phyloP scores from a whole-genome alignment of 2,888 invertebrate species.

The Agriopis aurantiaria region DNA sequence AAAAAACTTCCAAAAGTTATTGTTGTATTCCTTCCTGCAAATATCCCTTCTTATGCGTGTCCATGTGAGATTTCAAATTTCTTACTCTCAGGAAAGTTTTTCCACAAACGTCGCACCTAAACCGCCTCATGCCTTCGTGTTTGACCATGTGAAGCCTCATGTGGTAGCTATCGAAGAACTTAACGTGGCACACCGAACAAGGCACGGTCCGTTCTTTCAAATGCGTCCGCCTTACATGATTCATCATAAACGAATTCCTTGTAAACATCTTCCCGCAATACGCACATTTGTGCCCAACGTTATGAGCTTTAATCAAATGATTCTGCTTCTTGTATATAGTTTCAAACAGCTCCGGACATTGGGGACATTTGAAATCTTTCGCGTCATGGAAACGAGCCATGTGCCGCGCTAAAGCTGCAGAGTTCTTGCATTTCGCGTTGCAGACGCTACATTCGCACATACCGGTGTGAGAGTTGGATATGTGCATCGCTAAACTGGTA shows the following conservation, averaged over 20 bases:
- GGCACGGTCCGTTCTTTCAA: constrained; percentile 78
- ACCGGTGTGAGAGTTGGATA: constrained; percentile 71
- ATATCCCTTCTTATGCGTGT: constrained; percentile 79
- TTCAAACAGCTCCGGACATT: constrained; percentile 78
- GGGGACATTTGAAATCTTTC: constrained; percentile 74
- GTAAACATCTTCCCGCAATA: constrained; percentile 79
- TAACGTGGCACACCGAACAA: constrained; percentile 75
- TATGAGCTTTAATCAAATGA: constrained; percentile 82
- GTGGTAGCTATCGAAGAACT: constrained; percentile 76
- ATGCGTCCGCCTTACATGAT: constrained; percentile 77
- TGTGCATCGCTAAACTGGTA: constrained; percentile 72
- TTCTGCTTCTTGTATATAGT: constrained; percentile 83
- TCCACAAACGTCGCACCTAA: constrained; percentile 85
- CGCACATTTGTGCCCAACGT: constrained; percentile 75
- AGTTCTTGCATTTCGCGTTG: constrained; percentile 71
- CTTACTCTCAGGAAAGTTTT: constrained; percentile 86
- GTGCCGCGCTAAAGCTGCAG: constrained; percentile 72
- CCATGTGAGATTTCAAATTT: constrained; percentile 86
- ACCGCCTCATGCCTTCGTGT: constrained; percentile 84
- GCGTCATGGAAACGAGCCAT: constrained; percentile 74
- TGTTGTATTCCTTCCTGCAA: constrained; percentile 42
- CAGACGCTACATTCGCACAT: constrained; percentile 71
- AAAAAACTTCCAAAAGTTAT: neutral
- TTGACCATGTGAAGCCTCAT: constrained; percentile 81
- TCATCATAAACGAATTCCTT: constrained; percentile 78